Evolutionary conservation across 2,888 invertebrate species (phyloP), one percentile per base, ranked within the genome.

Genomic region (Achlya flavicornis): DNA sequence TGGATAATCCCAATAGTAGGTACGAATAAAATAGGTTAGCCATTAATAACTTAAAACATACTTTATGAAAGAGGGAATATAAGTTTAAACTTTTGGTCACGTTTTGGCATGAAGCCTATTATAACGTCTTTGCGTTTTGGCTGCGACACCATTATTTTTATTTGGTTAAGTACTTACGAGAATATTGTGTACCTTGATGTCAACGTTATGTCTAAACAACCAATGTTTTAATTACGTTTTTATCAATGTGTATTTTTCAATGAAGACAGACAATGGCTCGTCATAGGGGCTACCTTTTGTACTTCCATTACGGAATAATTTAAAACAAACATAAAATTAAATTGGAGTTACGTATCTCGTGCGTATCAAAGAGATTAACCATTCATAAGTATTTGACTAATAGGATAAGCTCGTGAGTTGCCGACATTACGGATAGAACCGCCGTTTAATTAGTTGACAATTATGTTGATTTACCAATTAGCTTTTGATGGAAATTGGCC

Each of bases 371-470:
- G 53, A 19, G 53, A 53, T 53, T 53, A 53, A 53, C 53, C 7
- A 53, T 53, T 53, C 53, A 53, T 53, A 19, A 4, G 53, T 53
- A 53, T 53, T 53, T 53, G 53, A 53, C 10, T 53, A 19, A 53
- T 53, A 53, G 16, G 19, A 53, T 53, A 16, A 19, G 19, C 53
- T 53, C 19, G 19, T 10, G 3, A 53, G 19, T 53, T 53, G 53
- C 53, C 19, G 19, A 53, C 16, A 53, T 48, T 53, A 53, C 16
- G 26, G 10, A 16, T 19, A 16, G 4, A 53, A n/a, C 53, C 10
- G 10, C 19, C 0, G 10, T 4, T 19, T 53, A 48, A 48, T 48
- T 48, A 16, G 48, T 16, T 7, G 7, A 48, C 48, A n/a, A 46
- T 46, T 46, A 46, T 46, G 46, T 46, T 14, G 46, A 46, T 46